A percentile compares a stretch with the other conserved stretches of the same genome.
These are phyloP conservation scores for Platycheirus albimanus DNA, from an alignment of 2,888 invertebrate species.

Conservation along the genomic window DNA sequence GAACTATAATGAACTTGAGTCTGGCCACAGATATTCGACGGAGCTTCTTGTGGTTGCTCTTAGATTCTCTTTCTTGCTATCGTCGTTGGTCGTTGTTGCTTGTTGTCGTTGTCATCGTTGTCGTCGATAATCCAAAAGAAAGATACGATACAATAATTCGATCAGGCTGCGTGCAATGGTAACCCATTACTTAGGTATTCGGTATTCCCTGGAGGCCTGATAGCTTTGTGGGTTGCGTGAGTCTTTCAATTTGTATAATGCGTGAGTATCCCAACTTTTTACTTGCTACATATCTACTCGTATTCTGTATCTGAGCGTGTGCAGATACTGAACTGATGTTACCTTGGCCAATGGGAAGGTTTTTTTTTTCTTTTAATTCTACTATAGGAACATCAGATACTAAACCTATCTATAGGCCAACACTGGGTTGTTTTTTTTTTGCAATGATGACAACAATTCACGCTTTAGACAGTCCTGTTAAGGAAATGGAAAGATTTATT, in stretches of 20 bases:
- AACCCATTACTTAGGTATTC: slow-evolving; percentile 36
- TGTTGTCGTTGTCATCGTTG: slow-evolving; percentile 3
- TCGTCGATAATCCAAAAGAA: slow-evolving; percentile 17
- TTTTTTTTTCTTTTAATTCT: slow-evolving; percentile 32
- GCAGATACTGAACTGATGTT: slow-evolving; percentile 67
- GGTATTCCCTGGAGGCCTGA: slow-evolving; percentile 24
- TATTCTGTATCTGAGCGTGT: slow-evolving; percentile 31
- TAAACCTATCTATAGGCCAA: too few relatives aligned
- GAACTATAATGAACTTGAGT: slow-evolving; percentile 62
- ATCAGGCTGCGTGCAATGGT: slow-evolving; percentile 24
- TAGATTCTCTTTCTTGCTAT: slow-evolving; percentile 25
- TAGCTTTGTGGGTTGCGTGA: slow-evolving; percentile 19
- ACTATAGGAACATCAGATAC: too few relatives aligned
- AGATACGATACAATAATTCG: slow-evolving; percentile 36
- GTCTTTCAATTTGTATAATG: not conserved
- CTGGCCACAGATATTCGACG: slow-evolving; percentile 18
- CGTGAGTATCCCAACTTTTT: slow-evolving; percentile 9
- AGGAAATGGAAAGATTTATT: too few relatives aligned
- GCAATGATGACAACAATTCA: too few relatives aligned
- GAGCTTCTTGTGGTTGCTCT: slow-evolving; percentile 55
- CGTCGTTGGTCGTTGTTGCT: not conserved
- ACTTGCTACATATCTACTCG: slow-evolving; percentile 10
- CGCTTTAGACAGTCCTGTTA: too few relatives aligned
- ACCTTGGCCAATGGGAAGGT: slow-evolving; percentile 72
- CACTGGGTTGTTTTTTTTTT: too few relatives aligned